Base-by-base conservation (phyloP, 2,888 invertebrate genomes). In the Epirrita christyi region DNA sequence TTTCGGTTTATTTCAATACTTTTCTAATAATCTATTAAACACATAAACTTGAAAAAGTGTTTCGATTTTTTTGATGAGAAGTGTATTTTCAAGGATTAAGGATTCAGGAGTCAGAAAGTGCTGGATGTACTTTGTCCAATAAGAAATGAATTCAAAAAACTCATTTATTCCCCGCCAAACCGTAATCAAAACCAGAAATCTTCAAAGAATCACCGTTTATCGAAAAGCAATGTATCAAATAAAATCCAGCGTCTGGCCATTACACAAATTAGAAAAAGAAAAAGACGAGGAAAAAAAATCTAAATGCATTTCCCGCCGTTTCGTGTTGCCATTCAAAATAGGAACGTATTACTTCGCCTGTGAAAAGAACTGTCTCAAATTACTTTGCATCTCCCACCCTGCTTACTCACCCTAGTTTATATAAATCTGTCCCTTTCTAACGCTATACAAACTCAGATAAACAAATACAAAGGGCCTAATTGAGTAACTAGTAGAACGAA, bases 381-480 rank as follows among this genome's bases (percentile, higher is more conserved):
- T 91, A 92, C 92, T 88, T 80, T 76, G 70, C 82, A 83, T 76
- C 62, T 28, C n/a, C 54, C 58, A 14, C 85, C 83, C 61, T 76
- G 70, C 62, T 89, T 11, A 7, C 43, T 36, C 77, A 46, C 15
- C 21, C 72, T n/a, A 53, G 32, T 38, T 21, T 8, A 5, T 46
- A 49, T 82, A 78, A 69, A 44, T 67, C 58, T 61, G 50, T 87
- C 85, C 60, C 76, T 70, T 65, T 89, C 81, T 66, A 60, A 68
- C 75, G 80, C 86, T 90, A 86, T 86, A 89, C 87, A 90, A 92
- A 92, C 90, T 91, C 88, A 88, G 87, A 92, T 92, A 92, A 92
- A 92, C 91, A 92, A 91, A 92, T 87, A 92, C 92, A 92, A 92
- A 92, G 91, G 90, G 90, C 90, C 92, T 92, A 92, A 92, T 92